Evolutionary conservation across 1,140 invertebrate species (phyloP), one percentile per base, ranked within the genome.

Genomic region (Macrosteles quadrilineatus): DNA sequence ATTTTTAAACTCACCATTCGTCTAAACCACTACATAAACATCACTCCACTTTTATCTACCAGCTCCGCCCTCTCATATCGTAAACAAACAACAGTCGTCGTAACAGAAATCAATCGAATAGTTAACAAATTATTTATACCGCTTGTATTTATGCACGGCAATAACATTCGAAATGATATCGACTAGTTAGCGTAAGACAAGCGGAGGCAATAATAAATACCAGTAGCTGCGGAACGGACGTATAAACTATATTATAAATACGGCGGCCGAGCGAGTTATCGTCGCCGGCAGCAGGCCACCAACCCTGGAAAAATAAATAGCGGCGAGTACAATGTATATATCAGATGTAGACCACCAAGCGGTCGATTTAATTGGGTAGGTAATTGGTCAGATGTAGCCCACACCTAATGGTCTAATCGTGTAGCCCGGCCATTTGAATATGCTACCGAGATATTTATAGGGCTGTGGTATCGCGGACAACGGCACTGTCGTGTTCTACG

Each of bases 401-500:
- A 66, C 63, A 66, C 63, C 63, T 66, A 66, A 66, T 66, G 63
- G 63, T 4, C 63, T 66, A 66, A 66, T 66, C 63, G 63, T 66
- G 63, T 66, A 66, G 32, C 36, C 6, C 6, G 63, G 23, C 63
- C 40, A 66, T 66, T 66, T 66, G 63, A 66, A 66, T 66, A 66
- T 66, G 63, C 63, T 43, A 66, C 32, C 40, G 55, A 30, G 23
- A 66, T 66, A 66, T 66, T 66, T 66, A 66, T 66, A 27, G 63
- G 23, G 21, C 21, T 43, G 27, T 23, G 40, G 21, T 66, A 59
- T 59, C 55, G 2, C 23, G 27, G 27, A 59, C 55, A 59, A 59
- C 23, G 21, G 55, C 9, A 4, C 55, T 59, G 55, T 59, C 55
- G 23, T 59, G 55, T 59, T 9, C 2, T 6, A 6, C 23, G 11